Evolutionary conservation across 2,888 invertebrate genomes (phyloP), one percentile per base, ranked within the genome.

Genomic region (Apamea monoglypha): DNA sequence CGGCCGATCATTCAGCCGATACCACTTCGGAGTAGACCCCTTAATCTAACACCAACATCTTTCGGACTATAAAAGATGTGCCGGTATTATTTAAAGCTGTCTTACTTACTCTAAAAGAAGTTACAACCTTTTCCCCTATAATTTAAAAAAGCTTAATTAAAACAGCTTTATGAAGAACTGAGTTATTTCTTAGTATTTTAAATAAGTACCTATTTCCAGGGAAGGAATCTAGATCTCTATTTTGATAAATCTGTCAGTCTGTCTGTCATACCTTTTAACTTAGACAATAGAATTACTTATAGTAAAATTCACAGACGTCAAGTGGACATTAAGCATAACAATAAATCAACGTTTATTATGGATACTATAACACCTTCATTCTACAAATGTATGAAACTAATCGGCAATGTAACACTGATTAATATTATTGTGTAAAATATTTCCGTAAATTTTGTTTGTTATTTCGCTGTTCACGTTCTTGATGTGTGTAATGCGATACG

Each of bases 221-320:
- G 29, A n/a, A 71, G 32, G 47, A 61, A 82, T 47, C 61, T 44
- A 78, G 66, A 59, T 68, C 12, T 29, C 32, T 68, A 63, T 73
- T 40, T 70, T 76, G n/a, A 73, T 80, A 53, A 78, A 47, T 44
- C 8, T 44, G 40, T 59, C 18, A 53, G 16, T 44, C 32, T 47
- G 40, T 56, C 6, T 59, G 59, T 63, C 61, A 76, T 44, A 69
- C 29, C 47, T 61, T 56, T 16, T 50, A 32, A 63, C n/a, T 4
- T 3, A 44, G 72, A 83, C 74, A 83, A 74, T 63, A 29, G 61
- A 73, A 32, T 14, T 50, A 40, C 59, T 53, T 53, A 64, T 59
- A 50, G n/a, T 47, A 66, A 67, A 53, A 72, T 47, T 70, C 68
- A 50, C 44, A 82, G 56, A 10, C 50, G 40, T 74, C 18, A 73